phyloP scores from a whole-genome alignment of 1,140 invertebrate species.

The Gonatopus flavifemur region DNA sequence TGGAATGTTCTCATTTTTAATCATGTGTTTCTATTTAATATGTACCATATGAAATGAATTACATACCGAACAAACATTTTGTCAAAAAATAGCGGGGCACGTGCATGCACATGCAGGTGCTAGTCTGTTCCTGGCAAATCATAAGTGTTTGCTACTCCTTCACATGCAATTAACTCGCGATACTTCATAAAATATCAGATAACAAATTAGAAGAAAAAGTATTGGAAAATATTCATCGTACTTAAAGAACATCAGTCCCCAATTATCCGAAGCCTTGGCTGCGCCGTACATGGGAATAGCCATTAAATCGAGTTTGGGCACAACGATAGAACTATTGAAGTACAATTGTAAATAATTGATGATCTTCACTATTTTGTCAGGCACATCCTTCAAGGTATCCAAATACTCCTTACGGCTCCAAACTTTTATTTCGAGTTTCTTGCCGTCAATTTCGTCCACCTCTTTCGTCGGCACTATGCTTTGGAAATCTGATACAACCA shows the following conservation, averaged over 20 bases:
- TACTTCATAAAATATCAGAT: neutral
- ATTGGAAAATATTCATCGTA: constrained; percentile 47
- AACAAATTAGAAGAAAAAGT: constrained; percentile 1
- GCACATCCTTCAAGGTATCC: constrained; percentile 64
- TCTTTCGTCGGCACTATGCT: constrained; percentile 39
- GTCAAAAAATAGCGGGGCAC: no score
- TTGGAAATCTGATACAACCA: constrained; percentile 76
- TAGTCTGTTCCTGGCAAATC: no score
- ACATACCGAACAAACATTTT: no score
- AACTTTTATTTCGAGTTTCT: constrained; percentile 61
- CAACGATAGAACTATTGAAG: constrained; percentile 70
- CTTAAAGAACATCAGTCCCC: constrained; percentile 78
- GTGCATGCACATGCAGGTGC: no score
- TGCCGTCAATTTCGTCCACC: constrained; percentile 41
- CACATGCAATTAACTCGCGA: no score
- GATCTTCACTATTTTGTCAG: constrained; percentile 65
- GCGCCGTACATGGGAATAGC: constrained; percentile 80
- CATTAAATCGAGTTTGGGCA: constrained; percentile 77
- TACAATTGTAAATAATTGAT: constrained; percentile 70
- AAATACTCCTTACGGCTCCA: constrained; percentile 74
- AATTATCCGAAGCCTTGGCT: constrained; percentile 70
- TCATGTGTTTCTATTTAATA: neutral
- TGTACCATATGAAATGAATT: no score
- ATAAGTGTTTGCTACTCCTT: no score
- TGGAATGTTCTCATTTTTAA: constrained; percentile 2